Evolutionary conservation across 2,888 invertebrate species (phyloP).

Genomic region (Drepanosiphum platanoidis): DNA sequence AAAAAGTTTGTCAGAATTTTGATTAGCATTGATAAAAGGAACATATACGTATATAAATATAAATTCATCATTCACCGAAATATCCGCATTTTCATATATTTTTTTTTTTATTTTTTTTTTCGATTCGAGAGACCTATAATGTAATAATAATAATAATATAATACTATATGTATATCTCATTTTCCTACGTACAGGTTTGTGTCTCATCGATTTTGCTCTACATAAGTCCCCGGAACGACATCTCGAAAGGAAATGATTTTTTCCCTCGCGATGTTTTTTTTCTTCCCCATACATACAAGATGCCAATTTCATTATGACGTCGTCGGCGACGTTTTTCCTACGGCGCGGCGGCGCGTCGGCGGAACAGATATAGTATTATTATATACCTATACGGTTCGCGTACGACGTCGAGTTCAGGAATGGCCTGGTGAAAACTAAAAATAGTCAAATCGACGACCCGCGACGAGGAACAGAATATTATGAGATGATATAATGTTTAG

Average conservation of each 20-base stretch:
- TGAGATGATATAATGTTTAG: too few species aligned
- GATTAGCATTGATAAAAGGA: background rate
- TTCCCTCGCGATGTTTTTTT: background rate
- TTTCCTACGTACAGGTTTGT: constrained; percentile 9
- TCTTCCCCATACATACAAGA: background rate
- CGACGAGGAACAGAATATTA: too few species aligned
- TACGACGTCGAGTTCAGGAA: too few species aligned
- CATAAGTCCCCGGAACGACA: background rate
- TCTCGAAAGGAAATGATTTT: constrained; percentile 19
- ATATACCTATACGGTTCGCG: too few species aligned
- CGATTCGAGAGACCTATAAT: background rate
- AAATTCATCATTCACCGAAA: constrained; percentile 35
- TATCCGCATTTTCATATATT: background rate
- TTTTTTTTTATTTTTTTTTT: background rate
- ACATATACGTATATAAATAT: background rate
- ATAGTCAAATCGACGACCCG: too few species aligned
- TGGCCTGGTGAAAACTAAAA: too few species aligned
- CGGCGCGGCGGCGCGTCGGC: too few species aligned
- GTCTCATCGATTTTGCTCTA: background rate
- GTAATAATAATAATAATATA: constrained; percentile 22
- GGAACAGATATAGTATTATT: too few species aligned
- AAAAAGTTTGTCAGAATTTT: constrained; percentile 7
- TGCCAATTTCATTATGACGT: constrained; percentile 17
- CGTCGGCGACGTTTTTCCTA: background rate
- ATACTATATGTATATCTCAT: background rate